Conservation (phyloP, 2,797 vertebrate species). For the Rhincodon typus region DNA sequence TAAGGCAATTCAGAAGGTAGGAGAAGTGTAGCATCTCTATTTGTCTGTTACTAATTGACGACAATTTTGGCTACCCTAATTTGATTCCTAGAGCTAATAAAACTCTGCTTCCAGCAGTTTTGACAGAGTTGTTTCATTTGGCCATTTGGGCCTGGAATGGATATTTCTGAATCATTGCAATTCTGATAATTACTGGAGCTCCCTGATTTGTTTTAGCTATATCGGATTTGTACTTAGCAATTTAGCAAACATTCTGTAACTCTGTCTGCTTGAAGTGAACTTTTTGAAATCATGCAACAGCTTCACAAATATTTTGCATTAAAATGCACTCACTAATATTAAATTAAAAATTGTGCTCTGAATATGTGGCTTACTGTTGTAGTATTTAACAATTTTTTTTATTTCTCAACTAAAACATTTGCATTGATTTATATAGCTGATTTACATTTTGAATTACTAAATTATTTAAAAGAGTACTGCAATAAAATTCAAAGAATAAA, state of each 20-base stretch:
- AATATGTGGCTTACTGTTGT: not conserved
- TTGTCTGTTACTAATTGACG: not conserved
- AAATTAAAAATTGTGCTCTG: not conserved
- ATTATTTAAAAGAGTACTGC: not conserved
- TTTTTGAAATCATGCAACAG: not conserved
- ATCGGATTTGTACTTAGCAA: not conserved
- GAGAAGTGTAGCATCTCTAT: not conserved
- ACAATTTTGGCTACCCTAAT: not conserved
- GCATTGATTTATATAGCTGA: constrained; percentile 7
- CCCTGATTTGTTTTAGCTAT: not conserved
- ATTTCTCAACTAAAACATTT: not conserved
- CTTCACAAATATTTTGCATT: not conserved
- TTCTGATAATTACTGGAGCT: not conserved
- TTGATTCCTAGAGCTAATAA: not conserved
- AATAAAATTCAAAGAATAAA: not conserved
- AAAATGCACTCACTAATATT: not conserved
- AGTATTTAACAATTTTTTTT: not conserved
- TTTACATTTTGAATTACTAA: constrained; percentile 18
- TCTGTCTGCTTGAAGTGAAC: not conserved
- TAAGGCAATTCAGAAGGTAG: not conserved
- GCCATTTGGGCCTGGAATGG: not conserved
- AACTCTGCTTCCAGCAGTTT: too few relatives aligned
- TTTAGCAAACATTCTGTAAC: constrained; percentile 18
- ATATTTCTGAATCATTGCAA: not conserved
- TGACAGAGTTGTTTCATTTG: not conserved